Conservation (phyloP, 1,140 invertebrate genomes). For the Eufriesea mexicana region DNA sequence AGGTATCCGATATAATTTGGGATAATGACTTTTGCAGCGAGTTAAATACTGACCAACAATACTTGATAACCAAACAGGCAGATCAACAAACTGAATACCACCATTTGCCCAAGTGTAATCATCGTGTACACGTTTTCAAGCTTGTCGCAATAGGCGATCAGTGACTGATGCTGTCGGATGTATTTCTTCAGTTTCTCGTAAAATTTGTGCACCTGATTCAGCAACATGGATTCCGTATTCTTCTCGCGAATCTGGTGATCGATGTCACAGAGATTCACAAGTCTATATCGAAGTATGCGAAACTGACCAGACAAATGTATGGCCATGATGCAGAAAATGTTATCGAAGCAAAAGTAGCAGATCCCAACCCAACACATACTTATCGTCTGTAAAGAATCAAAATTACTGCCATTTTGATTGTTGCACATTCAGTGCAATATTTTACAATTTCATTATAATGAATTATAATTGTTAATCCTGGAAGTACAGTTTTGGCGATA, state of each 20-base stretch:
- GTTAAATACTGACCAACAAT: constrained; percentile 24
- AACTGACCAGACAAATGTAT: constrained; percentile 63
- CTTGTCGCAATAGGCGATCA: constrained; percentile 50
- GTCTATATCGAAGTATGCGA: constrained; percentile 56
- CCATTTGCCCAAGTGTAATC: constrained; percentile 58
- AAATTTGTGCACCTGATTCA: rapidly evolving
- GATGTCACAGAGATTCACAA: not conserved
- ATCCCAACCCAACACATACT: constrained; percentile 43
- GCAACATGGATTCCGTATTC: too few species aligned
- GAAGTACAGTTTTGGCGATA: too few species aligned
- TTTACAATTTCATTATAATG: not conserved
- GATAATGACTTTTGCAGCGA: too few species aligned
- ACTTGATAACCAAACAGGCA: constrained; percentile 63
- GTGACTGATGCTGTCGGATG: constrained; percentile 42
- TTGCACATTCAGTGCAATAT: too few species aligned
- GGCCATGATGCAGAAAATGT: constrained; percentile 63
- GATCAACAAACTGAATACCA: constrained; percentile 59
- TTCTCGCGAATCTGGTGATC: not conserved
- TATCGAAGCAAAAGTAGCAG: constrained; percentile 65
- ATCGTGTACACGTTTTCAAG: constrained; percentile 53
- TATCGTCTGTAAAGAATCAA: constrained; percentile 38
- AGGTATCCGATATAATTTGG: too few species aligned
- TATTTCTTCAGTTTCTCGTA: constrained; percentile 24
- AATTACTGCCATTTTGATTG: not conserved
- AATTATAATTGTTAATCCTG: too few species aligned